Base-by-base conservation (phyloP, 2,888 invertebrate species). In the Cheilosia variabilis region DNA sequence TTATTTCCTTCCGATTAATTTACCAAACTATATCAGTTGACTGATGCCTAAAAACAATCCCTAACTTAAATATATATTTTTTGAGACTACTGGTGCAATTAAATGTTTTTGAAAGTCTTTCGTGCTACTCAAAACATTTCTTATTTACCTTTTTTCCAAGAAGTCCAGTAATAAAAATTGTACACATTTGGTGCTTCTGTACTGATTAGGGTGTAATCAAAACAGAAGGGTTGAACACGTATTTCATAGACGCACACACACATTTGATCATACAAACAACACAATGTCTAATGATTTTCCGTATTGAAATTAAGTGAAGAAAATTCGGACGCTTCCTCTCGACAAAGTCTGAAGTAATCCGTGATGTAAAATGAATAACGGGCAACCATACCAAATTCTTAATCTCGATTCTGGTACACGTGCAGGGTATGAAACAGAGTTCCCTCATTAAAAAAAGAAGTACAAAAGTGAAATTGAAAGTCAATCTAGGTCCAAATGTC, bases 221-320 rank as follows among this genome's bases (percentile, higher is more conserved):
- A 50, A 22, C 22, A 37, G 47, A 52, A 65, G 52, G 65, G 65
- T 37, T 52, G 65, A 52, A 65, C 10, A 19, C 22, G 22, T 19
- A 50, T 60, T 24, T n/a, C 13, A 4, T 1, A 31, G 4, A 50
- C 17, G 22, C 34, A 37, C 15, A 37, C n/a, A 65, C n/a, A 52
- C 24, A 65, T 37, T 19, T 37, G n/a, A 52, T 24, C 52, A 52
- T 52, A 52, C n/a, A 50, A 37, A 22, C 50, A 52, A 50, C n/a
- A 22, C 45, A 55, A 55, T 43, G 55, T 24, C 55, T 68, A 68
- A 68, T 68, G 68, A 68, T 57, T 68, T 68, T 68, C 68, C 68
- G 68, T 55, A 31, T 53, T 68, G 55, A 55, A 68, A 68, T 55
- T 68, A 19, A 68, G 55, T 27, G 43, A 68, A 55, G 68, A 55